Base-by-base conservation (phyloP, 53 echinoderm and acorn worm species). In the Stichopus horrens region DNA sequence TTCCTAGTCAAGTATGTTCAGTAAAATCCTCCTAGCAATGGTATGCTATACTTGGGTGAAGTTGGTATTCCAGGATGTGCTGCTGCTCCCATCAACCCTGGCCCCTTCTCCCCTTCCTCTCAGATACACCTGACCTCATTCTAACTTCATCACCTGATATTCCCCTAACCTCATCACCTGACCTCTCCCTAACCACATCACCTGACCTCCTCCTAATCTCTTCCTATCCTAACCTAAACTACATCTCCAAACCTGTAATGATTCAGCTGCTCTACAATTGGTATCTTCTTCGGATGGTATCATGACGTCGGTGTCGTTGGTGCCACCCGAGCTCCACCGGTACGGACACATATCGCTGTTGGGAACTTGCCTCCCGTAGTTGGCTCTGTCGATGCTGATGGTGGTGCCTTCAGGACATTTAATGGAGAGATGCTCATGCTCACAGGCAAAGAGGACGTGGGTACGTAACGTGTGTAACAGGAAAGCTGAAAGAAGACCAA, bases 401-500 rank as follows among this genome's bases (percentile, higher is more conserved):
- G 90, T 86, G 5, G 99, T 96, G 56, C 88, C 92, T 53, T 92
- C 87, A 0, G 99, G 99, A 75, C 99, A 99, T 83, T 94, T 94
- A 55, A 99, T 89, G 19, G 94, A 90, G 53, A 99, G 77, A 74
- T 87, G 54, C 80, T 99, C 96, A 76, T 96, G 90, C 63, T 99
- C 96, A 77, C 99, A 96, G 89, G 96, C 99, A 93, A 93, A 94
- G 7, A 92, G 93, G 60, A 98, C 92, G 58, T 94, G 90, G 66
- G 93, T 99, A 86, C 93, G 88, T 88, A 99, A 78, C 6, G 95
- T 94, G 74, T 92, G 94, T 88, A 94, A 90, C 51, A 99, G 76
- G 66, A 94, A 91, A 90, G 93, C 99, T 96, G 93, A 21, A 86
- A 77, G 37, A 37, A 37, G 37, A 37, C 37, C 37, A 37, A 37